phyloP scores from a whole-genome alignment of 1,140 invertebrate species.

The Sycobia sp. region DNA sequence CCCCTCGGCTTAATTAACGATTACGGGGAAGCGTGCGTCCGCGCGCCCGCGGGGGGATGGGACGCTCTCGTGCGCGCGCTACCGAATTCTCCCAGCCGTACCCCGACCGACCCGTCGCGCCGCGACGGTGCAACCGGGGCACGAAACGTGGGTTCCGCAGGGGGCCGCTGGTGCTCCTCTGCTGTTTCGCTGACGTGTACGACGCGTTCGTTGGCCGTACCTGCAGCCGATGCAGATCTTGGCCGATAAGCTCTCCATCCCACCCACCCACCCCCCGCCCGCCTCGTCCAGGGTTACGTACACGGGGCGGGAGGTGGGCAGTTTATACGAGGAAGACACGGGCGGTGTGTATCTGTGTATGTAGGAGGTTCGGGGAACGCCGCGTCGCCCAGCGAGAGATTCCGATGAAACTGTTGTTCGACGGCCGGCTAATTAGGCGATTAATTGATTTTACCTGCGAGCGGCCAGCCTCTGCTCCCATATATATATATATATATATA shows the following conservation, averaged over 20 bases:
- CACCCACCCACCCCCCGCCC: no score
- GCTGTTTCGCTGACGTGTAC: conserved; percentile 8
- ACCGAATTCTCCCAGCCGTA: conserved; percentile 30
- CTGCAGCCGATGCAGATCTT: conserved; percentile 19
- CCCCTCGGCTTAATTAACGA: conserved; percentile 59
- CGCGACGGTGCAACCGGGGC: conserved; percentile 35
- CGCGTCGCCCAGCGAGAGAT: conserved; percentile 25
- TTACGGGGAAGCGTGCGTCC: conserved; percentile 56
- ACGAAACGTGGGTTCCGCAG: not conserved
- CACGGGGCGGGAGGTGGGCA: no score
- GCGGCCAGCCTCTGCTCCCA: not conserved
- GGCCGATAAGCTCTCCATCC: conserved; percentile 2
- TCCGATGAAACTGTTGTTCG: conserved; percentile 28
- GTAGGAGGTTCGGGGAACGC: conserved; percentile 23
- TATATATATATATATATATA: no score
- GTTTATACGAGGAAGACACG: conserved; percentile 16
- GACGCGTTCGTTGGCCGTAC: not conserved
- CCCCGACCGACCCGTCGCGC: conserved; percentile 24
- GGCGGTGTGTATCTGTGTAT: no score
- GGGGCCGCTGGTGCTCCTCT: no score
- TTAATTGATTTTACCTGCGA: conserved; percentile 34
- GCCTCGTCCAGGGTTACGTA: not conserved
- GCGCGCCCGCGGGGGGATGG: conserved; percentile 46
- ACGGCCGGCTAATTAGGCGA: conserved; percentile 30
- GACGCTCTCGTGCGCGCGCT: conserved; percentile 5